phyloP scores from a whole-genome alignment of 2,797 vertebrate genomes.

The Limosa lapponica region DNA sequence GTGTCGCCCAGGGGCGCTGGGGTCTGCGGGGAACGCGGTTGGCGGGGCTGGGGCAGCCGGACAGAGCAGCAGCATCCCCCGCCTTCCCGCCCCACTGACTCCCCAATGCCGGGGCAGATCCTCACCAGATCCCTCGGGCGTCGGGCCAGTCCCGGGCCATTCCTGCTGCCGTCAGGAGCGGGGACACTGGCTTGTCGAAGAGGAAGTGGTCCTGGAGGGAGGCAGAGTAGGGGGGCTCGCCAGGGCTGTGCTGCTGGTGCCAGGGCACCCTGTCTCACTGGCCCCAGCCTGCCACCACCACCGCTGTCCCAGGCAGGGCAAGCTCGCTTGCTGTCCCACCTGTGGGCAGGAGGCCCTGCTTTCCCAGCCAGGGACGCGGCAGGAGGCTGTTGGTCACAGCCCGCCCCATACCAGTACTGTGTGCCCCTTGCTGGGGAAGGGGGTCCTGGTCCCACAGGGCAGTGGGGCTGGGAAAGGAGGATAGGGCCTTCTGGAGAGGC shows the following conservation, averaged over 20 bases:
- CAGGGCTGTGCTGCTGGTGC: not conserved
- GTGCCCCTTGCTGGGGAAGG: not conserved
- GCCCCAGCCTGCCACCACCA: not conserved
- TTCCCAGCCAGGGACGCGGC: not conserved
- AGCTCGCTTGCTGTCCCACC: not conserved
- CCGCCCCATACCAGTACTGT: not conserved
- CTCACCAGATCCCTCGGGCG: slow-evolving; percentile 95
- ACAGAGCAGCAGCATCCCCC: rapidly evolving
- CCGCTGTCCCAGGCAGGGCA: not conserved
- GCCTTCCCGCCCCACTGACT: not conserved
- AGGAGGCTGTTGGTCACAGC: not conserved
- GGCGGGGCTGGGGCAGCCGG: not conserved
- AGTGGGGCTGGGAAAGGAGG: not conserved
- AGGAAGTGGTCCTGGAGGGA: slow-evolving; percentile 91
- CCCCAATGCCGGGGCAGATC: not conserved
- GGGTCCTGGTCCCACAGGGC: not conserved
- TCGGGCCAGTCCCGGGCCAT: slow-evolving; percentile 99
- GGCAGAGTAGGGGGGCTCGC: not conserved
- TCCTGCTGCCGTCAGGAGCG: slow-evolving; percentile 92
- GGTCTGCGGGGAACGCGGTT: rapidly evolving
- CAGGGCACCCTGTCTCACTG: not conserved
- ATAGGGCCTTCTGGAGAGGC: rapidly evolving
- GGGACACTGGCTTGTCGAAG: slow-evolving; percentile 96
- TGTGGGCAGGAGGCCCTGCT: not conserved
- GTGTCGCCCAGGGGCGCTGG: rapidly evolving